Evolutionary conservation across 2,113 vertebrate genomes (phyloP), one percentile per base, ranked within the genome.

Genomic region (Monopterus albus): DNA sequence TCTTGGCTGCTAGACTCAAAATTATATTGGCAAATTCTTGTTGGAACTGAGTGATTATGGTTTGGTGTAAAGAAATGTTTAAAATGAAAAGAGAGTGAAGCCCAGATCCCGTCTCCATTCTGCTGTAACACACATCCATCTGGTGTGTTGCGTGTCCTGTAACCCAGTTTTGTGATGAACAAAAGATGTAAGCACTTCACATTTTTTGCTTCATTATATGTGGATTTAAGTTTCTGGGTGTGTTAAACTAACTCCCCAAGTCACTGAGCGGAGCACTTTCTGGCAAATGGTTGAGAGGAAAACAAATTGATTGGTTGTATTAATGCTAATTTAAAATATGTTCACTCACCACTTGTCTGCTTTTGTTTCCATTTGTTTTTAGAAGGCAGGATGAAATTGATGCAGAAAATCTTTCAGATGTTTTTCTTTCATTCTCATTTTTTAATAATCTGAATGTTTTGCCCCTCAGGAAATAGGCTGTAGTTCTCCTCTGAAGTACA

Each of bases 111-210:
- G 0, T 36, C 26, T 46, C 29, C 11, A 51, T 45, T 45, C 42
- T 21, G 14, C 7, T 8, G 3, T 33, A 11, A 26, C 53, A 8
- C 25, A 36, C 29, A 6, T n/a, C 7, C 51, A 21, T 31, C 56
- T 42, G 39, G 5, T 26, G 20, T 15, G 10, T 47, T 13, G 43
- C 7, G 25, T 47, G 50, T 59, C 6, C 20, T 55, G 5, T 50
- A 66, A 60, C 72, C 31, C 31, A 49, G 56, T 23, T 76, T 65
- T 43, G 18, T 62, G 21, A 47, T 3, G 18, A 68, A 57, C 39
- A 69, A 46, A 71, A 55, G 60, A 65, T 60, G 14, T 25, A 36
- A 47, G 18, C 12, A n/a, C 31, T 50, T 21, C n/a, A 6, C 33
- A n/a, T 35, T 46, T 71, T 61, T 28, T 4, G 11, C 29, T 60